A percentile compares a stretch with the other conserved stretches of the same genome.
phyloP scores from a whole-genome alignment of 2,113 vertebrate genomes.

The Lates calcarifer region DNA sequence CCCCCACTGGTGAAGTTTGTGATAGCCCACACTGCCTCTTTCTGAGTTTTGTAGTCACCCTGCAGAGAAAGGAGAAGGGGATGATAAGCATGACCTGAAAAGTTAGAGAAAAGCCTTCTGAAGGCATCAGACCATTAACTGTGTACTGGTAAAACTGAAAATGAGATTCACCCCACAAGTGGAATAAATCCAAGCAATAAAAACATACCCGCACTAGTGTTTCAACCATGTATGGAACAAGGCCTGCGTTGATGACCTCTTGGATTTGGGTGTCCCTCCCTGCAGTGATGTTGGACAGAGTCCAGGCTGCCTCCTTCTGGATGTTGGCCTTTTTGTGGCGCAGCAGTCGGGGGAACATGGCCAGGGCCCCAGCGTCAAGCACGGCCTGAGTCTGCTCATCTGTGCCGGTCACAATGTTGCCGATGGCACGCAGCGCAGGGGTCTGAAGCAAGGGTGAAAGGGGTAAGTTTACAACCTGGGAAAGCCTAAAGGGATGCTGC shows the following conservation, averaged over 20 bases:
- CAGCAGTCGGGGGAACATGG: slow-evolving; percentile 88
- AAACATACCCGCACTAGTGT: slow-evolving; percentile 88
- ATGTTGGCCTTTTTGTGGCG: slow-evolving; percentile 92
- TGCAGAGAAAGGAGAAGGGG: slow-evolving; percentile 51
- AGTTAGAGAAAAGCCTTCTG: background rate
- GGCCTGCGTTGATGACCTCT: slow-evolving; percentile 91
- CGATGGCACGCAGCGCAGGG: slow-evolving; percentile 91
- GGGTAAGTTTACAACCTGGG: background rate
- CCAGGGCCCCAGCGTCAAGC: slow-evolving; percentile 89
- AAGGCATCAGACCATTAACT: slow-evolving; percentile 86
- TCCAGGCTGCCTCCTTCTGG: slow-evolving; percentile 97
- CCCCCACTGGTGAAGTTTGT: slow-evolving; percentile 98
- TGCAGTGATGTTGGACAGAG: slow-evolving; percentile 97
- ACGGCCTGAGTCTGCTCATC: slow-evolving; percentile 97
- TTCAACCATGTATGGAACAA: slow-evolving; percentile 90
- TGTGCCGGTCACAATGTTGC: slow-evolving; percentile 98
- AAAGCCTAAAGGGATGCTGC: background rate
- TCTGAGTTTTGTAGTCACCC: slow-evolving; percentile 98
- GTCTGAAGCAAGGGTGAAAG: slow-evolving; percentile 83
- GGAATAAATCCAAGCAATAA: too few relatives aligned
- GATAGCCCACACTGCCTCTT: slow-evolving; percentile 96
- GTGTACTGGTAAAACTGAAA: background rate
- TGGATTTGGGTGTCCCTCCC: slow-evolving; percentile 95
- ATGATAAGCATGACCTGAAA: background rate
- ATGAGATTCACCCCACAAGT: too few relatives aligned